phyloP scores from a whole-genome alignment of 1,140 invertebrate genomes.

The Scaptomyza montana region DNA sequence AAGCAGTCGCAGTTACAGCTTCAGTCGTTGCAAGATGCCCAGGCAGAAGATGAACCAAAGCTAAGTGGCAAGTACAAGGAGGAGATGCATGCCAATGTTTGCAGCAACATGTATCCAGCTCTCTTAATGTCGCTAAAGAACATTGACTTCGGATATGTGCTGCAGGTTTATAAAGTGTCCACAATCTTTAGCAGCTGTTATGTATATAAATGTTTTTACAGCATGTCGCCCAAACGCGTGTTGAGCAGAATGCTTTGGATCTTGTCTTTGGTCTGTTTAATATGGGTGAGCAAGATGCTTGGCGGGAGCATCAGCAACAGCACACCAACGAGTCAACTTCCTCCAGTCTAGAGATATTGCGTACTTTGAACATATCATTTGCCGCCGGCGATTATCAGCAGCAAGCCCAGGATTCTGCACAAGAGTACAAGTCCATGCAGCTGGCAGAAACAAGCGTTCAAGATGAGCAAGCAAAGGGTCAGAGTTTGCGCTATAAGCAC shows the following conservation, averaged over 20 bases:
- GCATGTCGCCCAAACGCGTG: constrained; percentile 66
- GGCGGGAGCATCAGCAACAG: constrained; percentile 63
- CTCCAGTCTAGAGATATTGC: constrained; percentile 75
- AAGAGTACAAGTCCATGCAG: constrained; percentile 59
- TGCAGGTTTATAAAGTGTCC: constrained; percentile 83
- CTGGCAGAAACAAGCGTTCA: neutral
- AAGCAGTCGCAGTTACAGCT: constrained; percentile 4
- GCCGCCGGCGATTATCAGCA: constrained; percentile 71
- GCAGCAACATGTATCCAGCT: constrained; percentile 86
- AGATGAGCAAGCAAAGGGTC: constrained; percentile 25
- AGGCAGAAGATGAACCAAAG: constrained; percentile 41
- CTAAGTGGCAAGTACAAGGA: constrained; percentile 65
- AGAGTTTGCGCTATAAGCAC: constrained; percentile 82
- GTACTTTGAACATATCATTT: constrained; percentile 74
- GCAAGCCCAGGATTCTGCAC: constrained; percentile 54
- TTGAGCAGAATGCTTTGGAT: constrained; percentile 74
- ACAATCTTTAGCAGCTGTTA: neutral
- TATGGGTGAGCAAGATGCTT: constrained; percentile 77
- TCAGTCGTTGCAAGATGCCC: constrained; percentile 11
- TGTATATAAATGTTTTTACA: neutral
- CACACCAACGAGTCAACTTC: constrained; percentile 72
- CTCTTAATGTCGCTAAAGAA: constrained; percentile 85
- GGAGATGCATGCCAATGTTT: constrained; percentile 81
- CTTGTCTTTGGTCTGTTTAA: constrained; percentile 79
- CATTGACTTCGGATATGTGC: constrained; percentile 85